phyloP scores from a whole-genome alignment of 2,113 vertebrate species.

The Chamaea fasciata region DNA sequence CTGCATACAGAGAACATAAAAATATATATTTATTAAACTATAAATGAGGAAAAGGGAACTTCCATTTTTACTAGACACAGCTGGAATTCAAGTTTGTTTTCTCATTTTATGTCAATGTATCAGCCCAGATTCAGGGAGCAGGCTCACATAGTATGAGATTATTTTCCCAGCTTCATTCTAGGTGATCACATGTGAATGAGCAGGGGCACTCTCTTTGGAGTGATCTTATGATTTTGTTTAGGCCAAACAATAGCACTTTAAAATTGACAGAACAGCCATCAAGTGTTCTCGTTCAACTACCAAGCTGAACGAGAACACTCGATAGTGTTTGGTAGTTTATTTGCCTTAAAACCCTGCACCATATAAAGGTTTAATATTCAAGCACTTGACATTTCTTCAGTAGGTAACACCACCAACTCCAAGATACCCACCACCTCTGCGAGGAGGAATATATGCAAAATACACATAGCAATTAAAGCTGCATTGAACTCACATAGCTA shows the following conservation, averaged over 20 bases:
- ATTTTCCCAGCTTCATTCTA: neutral
- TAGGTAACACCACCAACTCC: neutral
- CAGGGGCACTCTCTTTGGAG: neutral
- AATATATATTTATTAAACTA: neutral
- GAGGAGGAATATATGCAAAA: neutral
- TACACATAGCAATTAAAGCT: neutral
- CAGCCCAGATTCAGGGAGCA: neutral
- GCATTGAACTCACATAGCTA: neutral
- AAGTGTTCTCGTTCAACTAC: neutral
- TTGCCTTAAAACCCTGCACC: neutral
- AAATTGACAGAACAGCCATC: neutral
- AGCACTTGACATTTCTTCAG: neutral
- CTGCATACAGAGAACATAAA: neutral
- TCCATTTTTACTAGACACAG: neutral
- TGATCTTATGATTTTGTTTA: neutral
- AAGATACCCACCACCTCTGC: neutral
- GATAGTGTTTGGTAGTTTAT: neutral
- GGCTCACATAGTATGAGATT: neutral
- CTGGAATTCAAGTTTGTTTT: neutral
- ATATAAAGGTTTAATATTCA: neutral
- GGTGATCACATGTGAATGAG: neutral
- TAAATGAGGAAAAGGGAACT: neutral
- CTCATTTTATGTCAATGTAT: neutral
- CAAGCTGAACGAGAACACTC: neutral
- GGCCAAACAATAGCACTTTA: neutral